A percentile compares a stretch with the other conserved stretches of the same genome.
Evolutionary conservation across 2,113 vertebrate species (phyloP).

Genomic region (Ammodytes marinus): DNA sequence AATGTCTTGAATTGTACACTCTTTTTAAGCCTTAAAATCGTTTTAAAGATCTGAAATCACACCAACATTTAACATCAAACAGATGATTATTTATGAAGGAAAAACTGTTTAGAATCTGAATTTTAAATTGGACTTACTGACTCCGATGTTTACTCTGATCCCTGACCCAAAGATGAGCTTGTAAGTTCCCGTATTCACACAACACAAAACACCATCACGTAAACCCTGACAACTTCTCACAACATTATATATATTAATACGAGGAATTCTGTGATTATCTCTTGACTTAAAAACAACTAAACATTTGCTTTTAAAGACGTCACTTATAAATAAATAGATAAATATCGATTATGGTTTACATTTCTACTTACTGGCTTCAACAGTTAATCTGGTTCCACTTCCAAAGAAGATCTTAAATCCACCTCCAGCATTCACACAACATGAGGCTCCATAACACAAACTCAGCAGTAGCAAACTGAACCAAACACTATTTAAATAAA

Average conservation of each 20-base stretch:
- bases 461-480: not conserved
- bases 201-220: not conserved
- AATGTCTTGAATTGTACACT: too few species aligned
- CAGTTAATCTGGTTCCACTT: not conserved
- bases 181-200: constrained; percentile 23
- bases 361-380: not conserved
- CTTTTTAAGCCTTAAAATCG: too few species aligned
- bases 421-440: not conserved
- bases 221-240: constrained; percentile 1
- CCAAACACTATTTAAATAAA: not conserved
- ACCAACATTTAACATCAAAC: not conserved
- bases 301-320: too few species aligned
- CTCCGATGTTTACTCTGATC: constrained; percentile 1
- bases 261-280: too few species aligned
- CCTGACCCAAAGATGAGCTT: constrained; percentile 40
- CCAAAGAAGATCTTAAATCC: constrained; percentile 7
- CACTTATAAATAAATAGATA: too few species aligned
- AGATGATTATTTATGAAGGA: not conserved
- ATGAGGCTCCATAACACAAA: not conserved
- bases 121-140: constrained; percentile 32
- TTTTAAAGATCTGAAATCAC: not conserved
- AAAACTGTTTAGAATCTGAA: not conserved
- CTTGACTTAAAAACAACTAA: too few species aligned
- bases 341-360: not conserved
- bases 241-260: too few species aligned